Percentiles rank a stretch among this genome's conserved stretches.
phyloP scores from a whole-genome alignment of 2,888 invertebrate genomes.

The Pteria penguin region DNA sequence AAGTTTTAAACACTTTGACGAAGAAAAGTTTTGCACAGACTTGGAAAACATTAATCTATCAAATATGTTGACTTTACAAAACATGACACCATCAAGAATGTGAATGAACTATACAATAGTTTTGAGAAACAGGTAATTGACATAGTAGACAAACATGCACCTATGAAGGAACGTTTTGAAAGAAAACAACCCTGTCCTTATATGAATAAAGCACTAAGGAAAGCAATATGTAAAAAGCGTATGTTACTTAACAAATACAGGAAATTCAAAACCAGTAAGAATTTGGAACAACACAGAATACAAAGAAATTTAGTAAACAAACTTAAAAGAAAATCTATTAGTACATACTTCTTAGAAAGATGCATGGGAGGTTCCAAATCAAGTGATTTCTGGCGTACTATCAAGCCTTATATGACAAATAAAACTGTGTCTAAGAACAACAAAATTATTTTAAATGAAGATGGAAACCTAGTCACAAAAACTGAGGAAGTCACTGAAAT shows the following conservation, averaged over 20 bases:
- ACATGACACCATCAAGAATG: neutral
- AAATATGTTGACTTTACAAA: neutral
- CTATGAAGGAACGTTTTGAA: neutral
- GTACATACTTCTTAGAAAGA: neutral
- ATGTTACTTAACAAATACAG: neutral
- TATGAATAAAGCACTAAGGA: neutral
- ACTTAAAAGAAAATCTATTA: neutral
- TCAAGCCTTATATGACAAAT: neutral
- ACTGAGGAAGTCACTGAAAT: neutral
- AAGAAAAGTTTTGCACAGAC: neutral
- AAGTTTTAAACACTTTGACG: neutral
- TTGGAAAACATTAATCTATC: neutral
- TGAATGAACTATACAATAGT: neutral
- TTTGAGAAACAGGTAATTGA: neutral
- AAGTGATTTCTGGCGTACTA: neutral
- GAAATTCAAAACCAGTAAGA: neutral
- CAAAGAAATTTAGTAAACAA: neutral
- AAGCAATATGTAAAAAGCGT: neutral
- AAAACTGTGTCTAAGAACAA: neutral
- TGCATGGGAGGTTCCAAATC: neutral
- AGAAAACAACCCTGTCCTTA: neutral
- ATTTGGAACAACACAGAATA: neutral
- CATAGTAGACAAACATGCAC: neutral
- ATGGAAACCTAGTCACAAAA: conserved; percentile 10
- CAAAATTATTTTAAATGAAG: neutral